Evolutionary conservation across 2,888 invertebrate genomes (phyloP).

Genomic region (Drosophila basisetae): DNA sequence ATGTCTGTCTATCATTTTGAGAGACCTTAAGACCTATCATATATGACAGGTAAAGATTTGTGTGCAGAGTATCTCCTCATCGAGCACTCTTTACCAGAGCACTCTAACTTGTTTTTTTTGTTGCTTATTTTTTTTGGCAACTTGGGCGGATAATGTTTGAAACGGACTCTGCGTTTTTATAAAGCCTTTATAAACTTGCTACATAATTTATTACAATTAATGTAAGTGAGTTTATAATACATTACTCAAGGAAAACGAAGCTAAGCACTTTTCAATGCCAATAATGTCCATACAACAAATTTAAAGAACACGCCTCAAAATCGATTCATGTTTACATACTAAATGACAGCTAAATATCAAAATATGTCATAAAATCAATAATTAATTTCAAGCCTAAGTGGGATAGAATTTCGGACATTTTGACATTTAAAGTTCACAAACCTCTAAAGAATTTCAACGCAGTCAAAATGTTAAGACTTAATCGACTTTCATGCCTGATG

Average conservation of each 20-base stretch:
- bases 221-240: not conserved
- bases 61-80: not conserved
- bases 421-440: not conserved
- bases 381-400: too few relatives aligned
- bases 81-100: not conserved
- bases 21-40: not conserved
- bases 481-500: not conserved
- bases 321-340: not conserved
- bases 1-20: not conserved
- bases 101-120: not conserved
- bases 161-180: not conserved
- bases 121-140: not conserved
- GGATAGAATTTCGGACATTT: not conserved
- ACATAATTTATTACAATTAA: slow-evolving; percentile 1
- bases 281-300: not conserved
- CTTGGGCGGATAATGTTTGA: not conserved
- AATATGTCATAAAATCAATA: not conserved
- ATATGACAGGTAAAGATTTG: not conserved
- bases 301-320: not conserved
- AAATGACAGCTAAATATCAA: not conserved
- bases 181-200: not conserved
- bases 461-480: not conserved
- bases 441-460: not conserved
- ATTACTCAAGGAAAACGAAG: not conserved
- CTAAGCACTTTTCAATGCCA: not conserved